A percentile compares a stretch with the other conserved stretches of the same genome.
phyloP scores from a whole-genome alignment of 1,140 invertebrate species.

The Myzus persicae region DNA sequence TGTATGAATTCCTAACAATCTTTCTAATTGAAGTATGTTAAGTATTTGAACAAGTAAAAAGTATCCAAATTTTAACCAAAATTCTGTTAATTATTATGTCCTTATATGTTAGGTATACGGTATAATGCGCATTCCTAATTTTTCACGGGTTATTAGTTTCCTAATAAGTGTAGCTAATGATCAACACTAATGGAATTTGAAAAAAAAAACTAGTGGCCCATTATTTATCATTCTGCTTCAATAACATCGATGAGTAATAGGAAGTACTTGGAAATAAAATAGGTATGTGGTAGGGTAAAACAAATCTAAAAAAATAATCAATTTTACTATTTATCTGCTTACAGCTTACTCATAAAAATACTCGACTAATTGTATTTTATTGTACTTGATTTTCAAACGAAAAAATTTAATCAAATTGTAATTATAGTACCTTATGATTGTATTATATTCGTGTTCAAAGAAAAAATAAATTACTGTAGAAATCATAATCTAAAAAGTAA shows the following conservation, averaged over 20 bases:
- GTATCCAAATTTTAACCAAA: not conserved
- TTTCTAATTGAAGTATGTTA: not conserved
- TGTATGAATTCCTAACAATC: not conserved
- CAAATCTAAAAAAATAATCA: not conserved
- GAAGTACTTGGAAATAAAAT: not conserved
- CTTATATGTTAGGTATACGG: not conserved
- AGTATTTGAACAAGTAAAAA: not conserved
- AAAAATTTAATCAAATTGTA: not conserved
- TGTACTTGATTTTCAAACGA: not conserved
- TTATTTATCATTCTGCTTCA: not conserved
- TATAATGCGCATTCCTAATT: constrained; percentile 8
- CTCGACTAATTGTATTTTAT: not conserved
- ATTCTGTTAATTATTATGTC: not conserved
- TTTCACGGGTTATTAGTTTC: not conserved
- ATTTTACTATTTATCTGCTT: not conserved
- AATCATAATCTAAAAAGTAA: not conserved
- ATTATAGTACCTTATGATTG: not conserved
- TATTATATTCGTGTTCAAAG: not conserved
- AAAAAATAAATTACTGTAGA: not conserved
- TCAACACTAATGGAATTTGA: not conserved
- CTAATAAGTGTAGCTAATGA: not conserved
- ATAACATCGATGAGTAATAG: constrained; percentile 17
- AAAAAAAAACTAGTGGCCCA: not conserved
- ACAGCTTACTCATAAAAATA: constrained; percentile 6
- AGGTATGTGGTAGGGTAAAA: not conserved